phyloP scores from a whole-genome alignment of 30 jellyfish, hydroid and myxozoan genomes.

The Pelagia noctiluca region DNA sequence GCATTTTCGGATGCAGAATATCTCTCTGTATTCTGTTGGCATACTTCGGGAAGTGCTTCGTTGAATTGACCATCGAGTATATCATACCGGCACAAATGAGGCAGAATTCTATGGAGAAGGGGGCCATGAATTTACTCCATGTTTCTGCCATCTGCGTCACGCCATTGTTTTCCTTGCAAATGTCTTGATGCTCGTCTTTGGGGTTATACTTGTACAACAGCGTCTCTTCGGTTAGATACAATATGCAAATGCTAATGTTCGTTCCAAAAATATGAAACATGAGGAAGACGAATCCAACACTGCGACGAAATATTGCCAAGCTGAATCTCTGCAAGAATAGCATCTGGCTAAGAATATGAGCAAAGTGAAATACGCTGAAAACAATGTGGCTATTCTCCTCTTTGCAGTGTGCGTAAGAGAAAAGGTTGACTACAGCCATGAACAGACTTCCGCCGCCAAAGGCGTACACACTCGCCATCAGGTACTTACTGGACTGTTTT shows the following conservation, averaged over 20 bases:
- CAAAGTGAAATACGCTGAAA: slow-evolving; percentile 13
- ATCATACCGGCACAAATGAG: slow-evolving; percentile 51
- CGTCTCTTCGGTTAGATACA: slow-evolving; percentile 32
- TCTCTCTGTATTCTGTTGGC: not conserved
- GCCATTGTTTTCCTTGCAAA: not conserved
- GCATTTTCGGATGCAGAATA: not conserved
- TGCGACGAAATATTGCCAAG: slow-evolving; percentile 21
- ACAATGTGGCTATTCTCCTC: slow-evolving; percentile 11
- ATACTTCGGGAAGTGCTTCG: slow-evolving; percentile 16
- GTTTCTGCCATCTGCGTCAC: slow-evolving; percentile 19
- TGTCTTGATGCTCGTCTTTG: not conserved
- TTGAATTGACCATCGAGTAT: slow-evolving; percentile 31
- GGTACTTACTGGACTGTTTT: slow-evolving; percentile 52
- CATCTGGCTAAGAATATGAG: slow-evolving; percentile 42
- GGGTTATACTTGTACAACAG: not conserved
- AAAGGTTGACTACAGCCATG: slow-evolving; percentile 9
- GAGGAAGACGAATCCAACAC: slow-evolving; percentile 4
- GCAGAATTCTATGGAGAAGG: slow-evolving; percentile 57
- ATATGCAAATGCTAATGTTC: slow-evolving; percentile 38
- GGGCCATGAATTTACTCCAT: not conserved
- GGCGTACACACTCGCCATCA: slow-evolving; percentile 66
- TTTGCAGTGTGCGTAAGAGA: slow-evolving; percentile 46
- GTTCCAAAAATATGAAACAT: slow-evolving; percentile 60
- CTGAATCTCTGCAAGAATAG: slow-evolving; percentile 51
- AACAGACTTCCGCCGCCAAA: slow-evolving; percentile 67